Conservation (phyloP, 2,888 invertebrate species). For the Antitype chi region DNA sequence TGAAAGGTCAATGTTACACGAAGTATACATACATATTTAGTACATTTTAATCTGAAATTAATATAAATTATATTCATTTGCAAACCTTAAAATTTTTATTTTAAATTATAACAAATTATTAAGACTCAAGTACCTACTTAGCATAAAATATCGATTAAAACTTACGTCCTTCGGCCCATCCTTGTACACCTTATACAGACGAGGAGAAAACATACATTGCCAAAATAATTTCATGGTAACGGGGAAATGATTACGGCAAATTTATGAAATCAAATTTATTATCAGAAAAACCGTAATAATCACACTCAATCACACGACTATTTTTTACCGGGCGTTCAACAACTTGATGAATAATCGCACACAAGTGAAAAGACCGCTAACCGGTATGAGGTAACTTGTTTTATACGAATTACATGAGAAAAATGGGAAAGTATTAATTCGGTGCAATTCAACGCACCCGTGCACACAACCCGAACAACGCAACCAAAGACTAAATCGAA, state of each 20-base stretch:
- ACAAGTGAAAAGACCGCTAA: background rate
- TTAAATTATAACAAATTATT: background rate
- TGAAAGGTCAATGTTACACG: background rate
- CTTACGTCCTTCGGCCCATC: conserved; percentile 79
- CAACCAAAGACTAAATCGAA: conserved; percentile 14
- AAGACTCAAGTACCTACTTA: background rate
- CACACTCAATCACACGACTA: conserved; percentile 10
- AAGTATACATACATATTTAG: too few relatives aligned
- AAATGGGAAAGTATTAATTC: conserved; percentile 9
- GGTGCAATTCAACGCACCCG: background rate
- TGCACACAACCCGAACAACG: background rate
- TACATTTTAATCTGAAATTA: background rate
- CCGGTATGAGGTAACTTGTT: background rate
- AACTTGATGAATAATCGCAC: background rate
- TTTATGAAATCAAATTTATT: background rate
- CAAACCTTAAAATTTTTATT: background rate
- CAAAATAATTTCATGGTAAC: conserved; percentile 88
- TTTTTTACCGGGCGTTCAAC: background rate
- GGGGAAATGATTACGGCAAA: background rate
- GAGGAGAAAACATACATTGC: conserved; percentile 93
- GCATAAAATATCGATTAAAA: conserved; percentile 8
- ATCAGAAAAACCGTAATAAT: conserved; percentile 8
- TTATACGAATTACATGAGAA: background rate
- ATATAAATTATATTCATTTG: background rate
- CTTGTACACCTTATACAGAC: conserved; percentile 93